phyloP scores from a whole-genome alignment of 2,113 vertebrate genomes.

The Pelvicachromis taeniatus region DNA sequence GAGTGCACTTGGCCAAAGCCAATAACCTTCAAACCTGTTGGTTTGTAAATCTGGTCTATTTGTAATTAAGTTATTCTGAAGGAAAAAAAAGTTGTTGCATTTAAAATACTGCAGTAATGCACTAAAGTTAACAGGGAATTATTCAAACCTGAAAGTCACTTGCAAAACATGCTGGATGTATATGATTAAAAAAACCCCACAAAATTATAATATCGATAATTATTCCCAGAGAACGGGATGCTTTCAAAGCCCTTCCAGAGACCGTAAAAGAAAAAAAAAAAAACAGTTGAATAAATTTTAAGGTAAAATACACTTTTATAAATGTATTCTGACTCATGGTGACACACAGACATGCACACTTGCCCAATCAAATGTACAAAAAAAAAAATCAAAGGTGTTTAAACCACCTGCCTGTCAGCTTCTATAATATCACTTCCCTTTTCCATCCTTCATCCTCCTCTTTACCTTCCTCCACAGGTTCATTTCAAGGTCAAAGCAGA shows the following conservation, averaged over 20 bases:
- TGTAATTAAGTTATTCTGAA: not conserved
- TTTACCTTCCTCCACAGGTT: conserved; percentile 25
- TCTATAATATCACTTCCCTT: not conserved
- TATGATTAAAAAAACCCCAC: not conserved
- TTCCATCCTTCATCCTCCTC: not conserved
- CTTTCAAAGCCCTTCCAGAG: not conserved
- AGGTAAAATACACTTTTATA: not conserved
- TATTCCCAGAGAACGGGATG: not conserved
- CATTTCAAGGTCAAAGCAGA: conserved; percentile 42
- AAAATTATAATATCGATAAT: not conserved
- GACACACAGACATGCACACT: not conserved
- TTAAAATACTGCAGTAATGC: not conserved
- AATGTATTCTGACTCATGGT: not conserved
- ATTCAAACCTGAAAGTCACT: not conserved
- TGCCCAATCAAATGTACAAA: not conserved
- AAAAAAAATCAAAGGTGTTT: not conserved
- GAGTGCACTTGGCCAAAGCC: not conserved
- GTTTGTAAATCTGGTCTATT: not conserved
- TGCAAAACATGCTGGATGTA: not conserved
- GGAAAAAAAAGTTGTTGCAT: not conserved
- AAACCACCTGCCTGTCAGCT: conserved; percentile 2
- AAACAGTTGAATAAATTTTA: not conserved
- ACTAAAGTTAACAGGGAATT: not conserved
- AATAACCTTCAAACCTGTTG: not conserved
- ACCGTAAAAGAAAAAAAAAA: not conserved